These are phyloP conservation scores for Prinia subflava DNA, from an alignment of 2,113 vertebrate species.

Conservation along the genomic window DNA sequence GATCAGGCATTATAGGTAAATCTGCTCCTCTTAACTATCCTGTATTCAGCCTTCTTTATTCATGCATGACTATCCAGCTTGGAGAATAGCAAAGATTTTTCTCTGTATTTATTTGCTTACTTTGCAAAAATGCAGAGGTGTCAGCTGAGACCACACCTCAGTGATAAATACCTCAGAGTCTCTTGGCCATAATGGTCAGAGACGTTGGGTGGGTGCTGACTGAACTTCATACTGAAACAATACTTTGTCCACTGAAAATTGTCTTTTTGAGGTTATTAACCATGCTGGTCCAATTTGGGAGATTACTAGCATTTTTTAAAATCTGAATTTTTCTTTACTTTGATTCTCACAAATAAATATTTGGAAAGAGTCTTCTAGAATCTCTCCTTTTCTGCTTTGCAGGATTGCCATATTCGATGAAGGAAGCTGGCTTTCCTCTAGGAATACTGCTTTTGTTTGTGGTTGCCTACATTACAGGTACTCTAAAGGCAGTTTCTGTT, in stretches of 20 bases:
- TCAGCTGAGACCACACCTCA: not conserved
- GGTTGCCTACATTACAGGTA: constrained; percentile 89
- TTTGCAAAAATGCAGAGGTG: not conserved
- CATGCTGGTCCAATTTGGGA: not conserved
- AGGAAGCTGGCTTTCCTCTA: constrained; percentile 90
- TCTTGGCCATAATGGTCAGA: not conserved
- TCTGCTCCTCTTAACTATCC: not conserved
- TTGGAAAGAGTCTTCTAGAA: not conserved
- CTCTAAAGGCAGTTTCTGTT: not conserved
- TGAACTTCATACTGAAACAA: not conserved
- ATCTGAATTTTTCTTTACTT: not conserved
- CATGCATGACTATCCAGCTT: not conserved
- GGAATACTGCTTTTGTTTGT: constrained; percentile 85
- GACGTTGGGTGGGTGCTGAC: not conserved
- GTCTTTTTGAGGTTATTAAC: not conserved
- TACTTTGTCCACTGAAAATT: not conserved
- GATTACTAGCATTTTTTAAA: not conserved
- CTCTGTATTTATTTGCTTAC: not conserved
- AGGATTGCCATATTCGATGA: constrained; percentile 94
- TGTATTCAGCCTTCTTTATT: not conserved
- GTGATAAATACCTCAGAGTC: not conserved
- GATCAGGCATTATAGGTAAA: constrained; percentile 91
- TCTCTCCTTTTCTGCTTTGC: constrained; percentile 15
- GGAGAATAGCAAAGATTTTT: not conserved
- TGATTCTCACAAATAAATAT: not conserved